Base-by-base conservation (phyloP, 1,140 invertebrate species). In the Habropoda laboriosa region DNA sequence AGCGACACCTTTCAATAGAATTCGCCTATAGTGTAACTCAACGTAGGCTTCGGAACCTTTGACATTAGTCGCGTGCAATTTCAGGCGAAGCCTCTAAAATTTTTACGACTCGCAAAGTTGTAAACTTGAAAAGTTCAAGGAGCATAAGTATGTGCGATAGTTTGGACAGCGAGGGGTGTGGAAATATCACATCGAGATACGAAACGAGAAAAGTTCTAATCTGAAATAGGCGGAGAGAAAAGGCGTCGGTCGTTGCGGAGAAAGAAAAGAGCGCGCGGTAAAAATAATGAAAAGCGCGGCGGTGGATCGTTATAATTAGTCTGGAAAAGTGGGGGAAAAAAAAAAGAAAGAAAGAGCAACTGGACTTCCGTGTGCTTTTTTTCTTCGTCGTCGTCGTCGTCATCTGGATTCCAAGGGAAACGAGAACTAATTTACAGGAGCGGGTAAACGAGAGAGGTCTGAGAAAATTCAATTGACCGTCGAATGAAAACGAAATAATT, bases 21-120 rank as follows among this genome's bases (percentile, higher is more conserved):
- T 76, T 13, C 73, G 24, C 3, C 47, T 24, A 2, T 6, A 16
- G 5, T 8, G 12, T 27, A 21, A 40, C 32, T 49, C 32, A 13
- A 53, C 18, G 60, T n/a, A n/a, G 18, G 42, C 42, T 13, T 38
- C 35, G 12, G 32, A 60, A 60, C 53, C 75, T 77, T 70, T 70
- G 75, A 60, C 64, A 77, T 77, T 70, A 68, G 13, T 16, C 74
- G 8, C 74, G 8, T 30, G 32, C 55, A 70, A 68, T 68, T 58
- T 68, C 30, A 45, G 38, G 16, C 10, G 38, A 16, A 38, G 5
- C 30, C 45, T 60, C 8, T 58, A 45, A n/a, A 70, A 70, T 55
- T 49, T 77, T 67, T 70, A 77, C 30, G 51, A 35, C 12, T 5
- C 4, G n/a, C n/a, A 2, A 2, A 21, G 42, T 35, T 21, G 16